phyloP scores from a whole-genome alignment of 2,797 vertebrate species.

The Vultur gryphus region DNA sequence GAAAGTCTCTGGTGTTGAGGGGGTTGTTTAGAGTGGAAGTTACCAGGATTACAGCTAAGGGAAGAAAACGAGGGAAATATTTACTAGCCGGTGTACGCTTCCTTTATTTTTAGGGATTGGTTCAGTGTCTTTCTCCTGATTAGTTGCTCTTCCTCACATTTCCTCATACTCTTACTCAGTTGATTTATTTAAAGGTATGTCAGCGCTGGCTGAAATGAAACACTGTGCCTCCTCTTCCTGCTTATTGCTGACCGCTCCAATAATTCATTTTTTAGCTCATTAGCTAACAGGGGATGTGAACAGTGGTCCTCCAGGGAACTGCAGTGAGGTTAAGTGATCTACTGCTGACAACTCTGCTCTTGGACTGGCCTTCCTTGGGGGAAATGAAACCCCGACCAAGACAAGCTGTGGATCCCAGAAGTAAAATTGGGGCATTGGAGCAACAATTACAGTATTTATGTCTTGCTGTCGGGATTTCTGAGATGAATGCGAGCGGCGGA shows the following conservation, averaged over 20 bases:
- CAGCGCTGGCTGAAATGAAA: constrained; percentile 61
- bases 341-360: constrained; percentile 73
- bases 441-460: background rate
- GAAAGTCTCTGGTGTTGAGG: background rate
- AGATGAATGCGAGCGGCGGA: fast-evolving
- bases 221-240: constrained; percentile 64
- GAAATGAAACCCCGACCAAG: constrained; percentile 26
- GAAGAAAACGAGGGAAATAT: background rate
- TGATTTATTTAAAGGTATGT: constrained; percentile 79
- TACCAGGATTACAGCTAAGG: background rate
- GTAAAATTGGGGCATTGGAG: background rate
- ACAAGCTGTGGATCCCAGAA: constrained; percentile 37
- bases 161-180: background rate
- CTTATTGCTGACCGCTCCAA: constrained; percentile 70
- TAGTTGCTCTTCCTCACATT: constrained; percentile 29
- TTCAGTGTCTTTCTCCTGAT: constrained; percentile 3
- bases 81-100: background rate
- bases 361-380: constrained; percentile 75
- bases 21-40: background rate
- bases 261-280: constrained; percentile 84
- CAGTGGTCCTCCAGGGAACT: constrained; percentile 69
- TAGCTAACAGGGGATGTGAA: constrained; percentile 76
- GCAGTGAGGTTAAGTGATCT: constrained; percentile 70
- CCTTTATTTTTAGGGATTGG: constrained; percentile 27
- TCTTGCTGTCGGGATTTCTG: background rate